These are phyloP conservation scores for Bergia puertoricense DNA, from an alignment of 92 coral and sea anemone species.

Conservation along the genomic window DNA sequence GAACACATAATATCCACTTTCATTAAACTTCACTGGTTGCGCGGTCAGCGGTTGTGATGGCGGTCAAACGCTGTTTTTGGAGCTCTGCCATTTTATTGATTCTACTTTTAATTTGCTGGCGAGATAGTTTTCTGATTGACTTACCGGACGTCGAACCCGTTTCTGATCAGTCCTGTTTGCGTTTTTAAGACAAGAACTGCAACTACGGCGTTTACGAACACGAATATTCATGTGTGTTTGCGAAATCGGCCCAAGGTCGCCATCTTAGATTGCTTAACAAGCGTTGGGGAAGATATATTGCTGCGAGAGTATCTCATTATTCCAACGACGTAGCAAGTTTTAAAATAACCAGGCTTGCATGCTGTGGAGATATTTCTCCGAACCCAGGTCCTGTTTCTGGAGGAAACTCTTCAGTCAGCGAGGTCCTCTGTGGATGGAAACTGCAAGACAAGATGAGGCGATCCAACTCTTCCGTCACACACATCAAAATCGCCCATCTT, in stretches of 20 bases:
- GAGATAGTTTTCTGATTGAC: too few relatives aligned
- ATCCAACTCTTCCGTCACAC: not conserved
- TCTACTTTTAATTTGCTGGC: not conserved
- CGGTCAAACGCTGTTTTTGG: not conserved
- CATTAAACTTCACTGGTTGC: too few relatives aligned
- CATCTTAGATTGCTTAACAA: not conserved
- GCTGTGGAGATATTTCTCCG: slow-evolving; percentile 37
- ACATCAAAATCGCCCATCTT: not conserved
- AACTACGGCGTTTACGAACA: not conserved
- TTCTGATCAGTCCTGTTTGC: not conserved
- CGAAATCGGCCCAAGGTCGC: not conserved
- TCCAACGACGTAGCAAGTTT: slow-evolving; percentile 17
- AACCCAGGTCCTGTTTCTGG: not conserved
- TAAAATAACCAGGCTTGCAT: slow-evolving; percentile 17
- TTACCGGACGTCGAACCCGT: not conserved
- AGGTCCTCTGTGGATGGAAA: slow-evolving; percentile 16
- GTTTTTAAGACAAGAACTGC: not conserved
- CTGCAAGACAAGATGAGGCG: not conserved
- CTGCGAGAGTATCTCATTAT: not conserved
- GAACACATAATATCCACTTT: too few relatives aligned
- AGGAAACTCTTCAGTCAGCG: not conserved
- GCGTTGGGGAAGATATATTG: slow-evolving; percentile 6
- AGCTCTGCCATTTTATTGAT: not conserved
- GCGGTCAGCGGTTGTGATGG: not conserved
- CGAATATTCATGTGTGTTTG: not conserved